phyloP scores from a whole-genome alignment of 2,113 vertebrate species.

The Campylomormyrus numenius region DNA sequence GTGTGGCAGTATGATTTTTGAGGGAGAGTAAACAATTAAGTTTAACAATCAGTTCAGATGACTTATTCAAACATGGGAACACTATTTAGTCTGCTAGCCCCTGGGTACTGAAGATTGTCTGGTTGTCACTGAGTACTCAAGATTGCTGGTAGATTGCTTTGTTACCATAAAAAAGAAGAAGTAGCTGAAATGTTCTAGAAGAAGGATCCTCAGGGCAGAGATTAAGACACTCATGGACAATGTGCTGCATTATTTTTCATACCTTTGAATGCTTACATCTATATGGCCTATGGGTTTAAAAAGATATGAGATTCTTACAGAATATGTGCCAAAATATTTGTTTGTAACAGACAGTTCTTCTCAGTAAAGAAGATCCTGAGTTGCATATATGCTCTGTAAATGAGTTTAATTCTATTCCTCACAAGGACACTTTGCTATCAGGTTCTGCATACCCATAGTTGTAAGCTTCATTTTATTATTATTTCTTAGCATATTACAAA shows the following conservation, averaged over 20 bases:
- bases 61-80: neutral
- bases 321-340: neutral
- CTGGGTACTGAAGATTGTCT: neutral
- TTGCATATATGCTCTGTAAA: neutral
- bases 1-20: neutral
- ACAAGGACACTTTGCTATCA: neutral
- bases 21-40: neutral
- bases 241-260: neutral
- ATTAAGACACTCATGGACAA: neutral
- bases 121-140: neutral
- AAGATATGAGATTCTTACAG: neutral
- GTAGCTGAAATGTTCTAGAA: neutral
- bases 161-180: neutral
- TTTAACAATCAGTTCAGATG: neutral
- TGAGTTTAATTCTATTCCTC: neutral
- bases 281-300: neutral
- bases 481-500: slow-evolving; percentile 30
- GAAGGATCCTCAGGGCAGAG: neutral
- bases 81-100: neutral
- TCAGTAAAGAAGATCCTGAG: neutral
- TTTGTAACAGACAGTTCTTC: neutral
- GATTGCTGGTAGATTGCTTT: neutral
- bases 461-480: neutral
- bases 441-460: neutral
- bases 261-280: neutral